These are phyloP conservation scores for Epinephelus moara DNA, from an alignment of 2,113 vertebrate genomes.

Conservation along the genomic window DNA sequence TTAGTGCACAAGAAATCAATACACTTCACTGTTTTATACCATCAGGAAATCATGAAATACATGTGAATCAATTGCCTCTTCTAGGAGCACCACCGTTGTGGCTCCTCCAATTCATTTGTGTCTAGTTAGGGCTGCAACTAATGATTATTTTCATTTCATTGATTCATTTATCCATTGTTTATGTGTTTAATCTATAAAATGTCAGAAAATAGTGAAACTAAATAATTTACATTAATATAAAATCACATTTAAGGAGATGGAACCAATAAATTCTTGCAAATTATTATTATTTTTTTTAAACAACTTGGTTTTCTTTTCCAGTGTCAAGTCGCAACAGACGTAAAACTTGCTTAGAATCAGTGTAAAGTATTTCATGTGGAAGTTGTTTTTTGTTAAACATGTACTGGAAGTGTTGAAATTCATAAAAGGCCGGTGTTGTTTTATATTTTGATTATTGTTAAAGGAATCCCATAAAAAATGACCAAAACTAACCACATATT, in stretches of 20 bases:
- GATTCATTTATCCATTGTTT: not conserved
- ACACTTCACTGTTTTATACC: too few relatives aligned
- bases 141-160: not conserved
- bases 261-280: too few relatives aligned
- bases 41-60: too few relatives aligned
- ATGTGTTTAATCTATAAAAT: not conserved
- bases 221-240: not conserved
- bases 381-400: conserved; percentile 10
- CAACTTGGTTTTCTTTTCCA: too few relatives aligned
- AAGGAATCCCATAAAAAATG: not conserved
- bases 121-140: not conserved
- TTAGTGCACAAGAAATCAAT: too few relatives aligned
- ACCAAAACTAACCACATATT: not conserved
- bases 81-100: too few relatives aligned
- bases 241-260: not conserved
- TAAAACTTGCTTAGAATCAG: not conserved
- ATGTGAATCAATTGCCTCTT: too few relatives aligned
- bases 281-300: too few relatives aligned
- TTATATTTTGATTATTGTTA: not conserved
- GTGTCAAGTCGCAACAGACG: too few relatives aligned
- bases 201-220: not conserved
- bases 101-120: not conserved
- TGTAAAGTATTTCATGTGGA: not conserved
- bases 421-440: not conserved
- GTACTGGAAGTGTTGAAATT: not conserved